Conservation (phyloP, 2,888 invertebrate species). For the Heliconius ismenius region DNA sequence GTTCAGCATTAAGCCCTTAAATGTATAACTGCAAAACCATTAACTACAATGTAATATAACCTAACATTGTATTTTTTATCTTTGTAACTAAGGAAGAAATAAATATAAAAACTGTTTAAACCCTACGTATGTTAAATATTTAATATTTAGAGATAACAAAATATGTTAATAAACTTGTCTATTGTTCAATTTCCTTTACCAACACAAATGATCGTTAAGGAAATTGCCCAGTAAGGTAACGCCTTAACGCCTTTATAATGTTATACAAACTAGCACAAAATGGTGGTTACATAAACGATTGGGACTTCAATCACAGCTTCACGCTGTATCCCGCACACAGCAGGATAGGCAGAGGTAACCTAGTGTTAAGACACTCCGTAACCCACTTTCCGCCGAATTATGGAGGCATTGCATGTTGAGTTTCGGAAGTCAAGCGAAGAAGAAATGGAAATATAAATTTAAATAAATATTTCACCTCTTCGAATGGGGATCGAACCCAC, state of each 20-base stretch:
- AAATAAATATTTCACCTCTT: no score
- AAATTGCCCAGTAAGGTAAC: conserved; percentile 14
- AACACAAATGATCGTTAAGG: conserved; percentile 27
- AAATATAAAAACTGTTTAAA: background rate
- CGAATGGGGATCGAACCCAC: no score
- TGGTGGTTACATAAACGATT: conserved; percentile 9
- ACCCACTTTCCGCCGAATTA: no score
- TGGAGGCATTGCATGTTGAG: no score
- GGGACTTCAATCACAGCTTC: conserved; percentile 15
- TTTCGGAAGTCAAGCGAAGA: no score
- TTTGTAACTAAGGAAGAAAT: background rate
- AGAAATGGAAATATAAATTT: no score
- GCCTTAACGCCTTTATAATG: conserved; percentile 29
- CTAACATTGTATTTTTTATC: background rate
- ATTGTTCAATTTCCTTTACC: conserved; percentile 22
- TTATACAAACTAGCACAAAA: conserved; percentile 11
- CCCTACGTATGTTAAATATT: background rate
- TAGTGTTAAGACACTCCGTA: no score
- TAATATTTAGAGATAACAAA: conserved; percentile 23
- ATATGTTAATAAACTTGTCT: conserved; percentile 33
- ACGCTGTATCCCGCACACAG: no score
- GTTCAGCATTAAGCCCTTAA: background rate
- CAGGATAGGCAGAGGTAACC: no score
- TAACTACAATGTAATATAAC: background rate
- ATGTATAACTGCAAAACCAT: background rate